Conservation (phyloP, 1,140 invertebrate species). For the Pseudomyrmex cubaensis region DNA sequence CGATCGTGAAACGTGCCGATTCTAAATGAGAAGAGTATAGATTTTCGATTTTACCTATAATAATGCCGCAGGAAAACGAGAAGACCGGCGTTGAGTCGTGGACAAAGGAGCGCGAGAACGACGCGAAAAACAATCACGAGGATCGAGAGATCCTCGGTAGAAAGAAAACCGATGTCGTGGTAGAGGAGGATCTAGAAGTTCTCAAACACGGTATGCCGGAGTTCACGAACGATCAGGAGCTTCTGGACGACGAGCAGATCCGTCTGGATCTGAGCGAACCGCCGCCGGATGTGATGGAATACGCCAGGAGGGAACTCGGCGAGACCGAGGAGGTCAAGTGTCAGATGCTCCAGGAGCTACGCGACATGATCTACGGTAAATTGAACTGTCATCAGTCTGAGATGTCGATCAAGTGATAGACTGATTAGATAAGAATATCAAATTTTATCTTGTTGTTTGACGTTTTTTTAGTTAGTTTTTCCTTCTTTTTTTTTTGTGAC, state of each 20-base stretch:
- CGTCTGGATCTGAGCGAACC: conserved; percentile 82
- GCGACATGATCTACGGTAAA: conserved; percentile 92
- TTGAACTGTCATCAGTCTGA: conserved; percentile 8
- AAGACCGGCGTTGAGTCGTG: neutral
- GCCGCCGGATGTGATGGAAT: conserved; percentile 82
- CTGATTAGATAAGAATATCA: too few relatives aligned
- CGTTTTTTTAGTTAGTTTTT: neutral
- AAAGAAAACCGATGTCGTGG: conserved; percentile 28
- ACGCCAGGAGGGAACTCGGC: conserved; percentile 83
- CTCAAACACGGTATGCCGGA: conserved; percentile 69
- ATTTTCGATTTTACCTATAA: neutral
- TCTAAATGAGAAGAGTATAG: neutral
- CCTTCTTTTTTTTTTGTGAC: neutral
- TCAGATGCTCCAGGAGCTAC: conserved; percentile 88
- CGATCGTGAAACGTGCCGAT: neutral
- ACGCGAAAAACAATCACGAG: neutral
- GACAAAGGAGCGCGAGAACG: neutral
- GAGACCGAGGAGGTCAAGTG: conserved; percentile 87
- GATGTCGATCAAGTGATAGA: neutral
- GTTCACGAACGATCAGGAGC: conserved; percentile 69
- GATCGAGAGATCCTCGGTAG: neutral
- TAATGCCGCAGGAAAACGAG: conserved; percentile 60
- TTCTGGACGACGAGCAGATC: conserved; percentile 81
- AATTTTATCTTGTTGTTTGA: neutral
- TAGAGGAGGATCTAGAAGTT: conserved; percentile 8